These are phyloP conservation scores for Acrobasis repandana DNA, from an alignment of 2,888 invertebrate genomes.

Conservation along the genomic window DNA sequence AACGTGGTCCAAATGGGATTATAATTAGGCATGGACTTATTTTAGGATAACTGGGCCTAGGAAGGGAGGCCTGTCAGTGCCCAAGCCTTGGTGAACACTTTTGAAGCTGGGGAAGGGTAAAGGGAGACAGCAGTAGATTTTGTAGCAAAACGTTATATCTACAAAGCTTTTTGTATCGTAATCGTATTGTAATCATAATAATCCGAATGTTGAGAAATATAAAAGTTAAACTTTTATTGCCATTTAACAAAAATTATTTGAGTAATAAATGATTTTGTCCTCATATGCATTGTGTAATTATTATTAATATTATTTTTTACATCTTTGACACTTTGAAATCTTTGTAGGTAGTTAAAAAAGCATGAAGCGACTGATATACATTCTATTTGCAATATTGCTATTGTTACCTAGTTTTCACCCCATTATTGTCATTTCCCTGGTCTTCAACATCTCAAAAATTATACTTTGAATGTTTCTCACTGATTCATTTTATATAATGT, in stretches of 20 bases:
- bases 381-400: not conserved
- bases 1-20: constrained; percentile 77
- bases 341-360: constrained; percentile 9
- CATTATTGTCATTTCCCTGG: constrained; percentile 67
- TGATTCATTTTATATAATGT: not conserved
- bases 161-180: not conserved
- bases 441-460: constrained; percentile 28
- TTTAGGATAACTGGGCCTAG: constrained; percentile 36
- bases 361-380: constrained; percentile 13
- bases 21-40: constrained; percentile 63
- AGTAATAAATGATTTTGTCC: no score
- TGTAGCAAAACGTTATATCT: constrained; percentile 8
- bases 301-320: not conserved
- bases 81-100: constrained; percentile 34
- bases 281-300: no score
- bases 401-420: constrained; percentile 10
- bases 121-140: constrained; percentile 46
- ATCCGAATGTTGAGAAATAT: no score
- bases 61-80: constrained; percentile 23
- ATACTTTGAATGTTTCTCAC: not conserved
- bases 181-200: not conserved
- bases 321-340: no score
- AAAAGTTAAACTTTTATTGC: no score
- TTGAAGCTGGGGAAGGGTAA: constrained; percentile 27
- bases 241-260: no score